phyloP scores from a whole-genome alignment of 2,797 vertebrate species.

The Cynopterus sphinx region DNA sequence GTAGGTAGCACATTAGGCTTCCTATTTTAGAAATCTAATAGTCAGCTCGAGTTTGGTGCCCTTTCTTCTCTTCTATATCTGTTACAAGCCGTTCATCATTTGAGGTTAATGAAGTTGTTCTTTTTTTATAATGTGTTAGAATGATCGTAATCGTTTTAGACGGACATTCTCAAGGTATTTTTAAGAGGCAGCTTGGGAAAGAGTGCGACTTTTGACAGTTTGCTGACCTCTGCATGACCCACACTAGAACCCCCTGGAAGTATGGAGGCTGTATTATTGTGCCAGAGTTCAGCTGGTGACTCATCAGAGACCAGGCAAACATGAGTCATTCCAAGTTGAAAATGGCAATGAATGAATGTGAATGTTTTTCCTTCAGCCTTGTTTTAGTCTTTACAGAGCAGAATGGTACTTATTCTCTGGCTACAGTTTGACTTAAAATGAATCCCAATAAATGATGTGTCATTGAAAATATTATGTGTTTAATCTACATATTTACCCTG shows the following conservation, averaged over 20 bases:
- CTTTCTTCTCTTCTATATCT: background rate
- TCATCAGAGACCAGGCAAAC: background rate
- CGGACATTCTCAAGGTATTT: background rate
- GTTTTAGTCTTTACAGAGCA: slow-evolving; percentile 36
- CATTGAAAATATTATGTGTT: background rate
- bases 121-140: background rate
- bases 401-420: background rate
- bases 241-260: background rate
- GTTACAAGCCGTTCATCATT: background rate
- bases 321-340: slow-evolving; percentile 4
- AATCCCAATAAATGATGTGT: background rate
- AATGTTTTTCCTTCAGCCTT: slow-evolving; percentile 32
- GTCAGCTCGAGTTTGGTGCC: background rate
- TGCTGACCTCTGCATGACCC: slow-evolving; percentile 34
- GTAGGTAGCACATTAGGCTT: background rate
- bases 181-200: background rate
- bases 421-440: background rate
- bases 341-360: slow-evolving; percentile 27
- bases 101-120: too few species aligned
- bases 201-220: background rate
- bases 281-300: slow-evolving; percentile 43
- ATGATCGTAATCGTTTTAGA: background rate
- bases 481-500: background rate
- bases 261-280: background rate
- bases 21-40: background rate